A percentile compares a stretch with the other conserved stretches of the same genome.
Evolutionary conservation across 2,113 vertebrate species (phyloP).

Genomic region (Oceanites oceanicus): DNA sequence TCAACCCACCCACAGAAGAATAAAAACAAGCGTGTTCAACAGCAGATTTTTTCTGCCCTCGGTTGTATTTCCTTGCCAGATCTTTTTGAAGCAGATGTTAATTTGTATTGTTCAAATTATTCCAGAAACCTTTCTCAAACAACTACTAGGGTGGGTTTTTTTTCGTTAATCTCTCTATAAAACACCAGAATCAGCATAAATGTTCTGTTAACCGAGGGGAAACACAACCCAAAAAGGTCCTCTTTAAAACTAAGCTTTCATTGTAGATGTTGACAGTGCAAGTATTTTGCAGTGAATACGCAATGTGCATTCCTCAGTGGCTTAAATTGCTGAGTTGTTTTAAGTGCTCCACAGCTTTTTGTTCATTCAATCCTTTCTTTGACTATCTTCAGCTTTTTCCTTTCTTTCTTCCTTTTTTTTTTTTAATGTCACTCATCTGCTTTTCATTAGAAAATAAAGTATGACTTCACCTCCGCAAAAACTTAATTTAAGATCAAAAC

Average conservation of each 20-base stretch:
- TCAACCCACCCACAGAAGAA: constrained; percentile 41
- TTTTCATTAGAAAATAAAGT: constrained; percentile 51
- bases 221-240: background rate
- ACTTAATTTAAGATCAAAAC: background rate
- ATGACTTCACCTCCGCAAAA: constrained; percentile 36
- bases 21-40: background rate
- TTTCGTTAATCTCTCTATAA: background rate
- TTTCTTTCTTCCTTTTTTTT: background rate
- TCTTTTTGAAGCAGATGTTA: constrained; percentile 38
- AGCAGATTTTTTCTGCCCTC: background rate
- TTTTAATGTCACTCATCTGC: constrained; percentile 30
- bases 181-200: background rate
- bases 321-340: constrained; percentile 22
- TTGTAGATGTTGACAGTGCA: background rate
- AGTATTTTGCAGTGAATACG: constrained; percentile 25
- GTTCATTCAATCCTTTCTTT: constrained; percentile 1
- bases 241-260: background rate
- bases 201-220: background rate
- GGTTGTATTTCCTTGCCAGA: background rate
- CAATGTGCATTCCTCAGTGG: constrained; percentile 22
- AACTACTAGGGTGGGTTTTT: background rate
- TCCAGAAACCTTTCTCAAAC: background rate
- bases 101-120: background rate
- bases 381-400: background rate
- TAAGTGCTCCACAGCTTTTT: background rate